Base-by-base conservation (phyloP, 2,797 vertebrate genomes). In the Platyrinchus mystaceus region DNA sequence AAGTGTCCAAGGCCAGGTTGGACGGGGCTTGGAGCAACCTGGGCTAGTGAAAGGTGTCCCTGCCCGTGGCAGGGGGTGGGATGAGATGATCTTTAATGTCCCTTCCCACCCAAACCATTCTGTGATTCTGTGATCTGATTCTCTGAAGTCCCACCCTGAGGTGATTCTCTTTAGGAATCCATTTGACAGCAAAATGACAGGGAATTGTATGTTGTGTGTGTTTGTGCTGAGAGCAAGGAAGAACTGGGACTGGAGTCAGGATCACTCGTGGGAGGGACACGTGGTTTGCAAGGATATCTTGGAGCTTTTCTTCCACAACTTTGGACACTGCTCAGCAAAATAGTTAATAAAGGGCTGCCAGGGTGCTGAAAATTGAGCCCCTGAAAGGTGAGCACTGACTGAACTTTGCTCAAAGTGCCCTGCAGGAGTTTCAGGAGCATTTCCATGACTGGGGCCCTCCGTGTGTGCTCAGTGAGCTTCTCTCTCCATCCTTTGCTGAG, bases 401-500 rank as follows among this genome's bases (percentile, higher is more conserved):
- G 28, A 41, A 9, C 52, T 66, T 84, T 43, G 66, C 67, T 67
- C 82, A 56, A 62, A 85, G 39, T 68, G 53, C 59, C 76, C 76
- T 79, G 36, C 53, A 5, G 7, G 6, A 36, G 30, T 88, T 87
- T 27, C 71, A 70, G 81, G 39, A 80, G 46, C 68, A 64, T 77
- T 59, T 66, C 11, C 34, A 10, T 7, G 69, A 18, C 50, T 41
- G 43, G 30, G 55, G 39, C 58, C 74, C 86, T 88, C 58, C 23
- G 36, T 52, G 47, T 86, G 69, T 93, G 88, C 77, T 89, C 78
- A 63, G 21, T 39, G 36, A 89, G 80, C 74, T 62, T n/a, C 50
- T 28, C 34, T 73, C 85, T 87, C 59, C 20, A 1, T 55, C 11
- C 88, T 94, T 84, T 89, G 93, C 93, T 96, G 96, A 95, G 82